phyloP scores from a whole-genome alignment of 1,140 invertebrate genomes.

The Stenopsyche tienmushanensis region DNA sequence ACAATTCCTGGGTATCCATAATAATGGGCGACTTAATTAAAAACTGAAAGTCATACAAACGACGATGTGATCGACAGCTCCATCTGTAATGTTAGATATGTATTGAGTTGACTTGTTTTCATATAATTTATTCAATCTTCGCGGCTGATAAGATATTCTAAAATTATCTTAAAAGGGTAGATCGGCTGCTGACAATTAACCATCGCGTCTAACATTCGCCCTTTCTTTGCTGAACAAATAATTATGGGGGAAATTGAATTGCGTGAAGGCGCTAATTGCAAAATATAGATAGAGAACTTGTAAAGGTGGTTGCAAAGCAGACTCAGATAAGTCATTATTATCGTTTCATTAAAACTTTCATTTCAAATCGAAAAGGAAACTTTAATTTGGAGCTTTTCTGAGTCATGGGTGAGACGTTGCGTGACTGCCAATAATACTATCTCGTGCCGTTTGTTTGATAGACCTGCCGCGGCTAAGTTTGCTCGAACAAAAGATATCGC shows the following conservation, averaged over 20 bases:
- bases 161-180: too few species aligned
- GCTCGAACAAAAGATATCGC: neutral
- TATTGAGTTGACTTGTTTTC: too few species aligned
- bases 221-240: too few species aligned
- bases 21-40: too few species aligned
- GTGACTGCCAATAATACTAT: constrained; percentile 9
- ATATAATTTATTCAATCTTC: too few species aligned
- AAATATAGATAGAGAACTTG: constrained; percentile 4
- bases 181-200: too few species aligned
- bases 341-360: constrained; percentile 33
- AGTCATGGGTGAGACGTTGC: constrained; percentile 5
- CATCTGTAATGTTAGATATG: too few species aligned
- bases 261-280: constrained; percentile 23
- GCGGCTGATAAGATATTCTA: too few species aligned
- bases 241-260: constrained; percentile 8
- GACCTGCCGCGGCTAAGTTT: neutral
- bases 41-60: too few species aligned
- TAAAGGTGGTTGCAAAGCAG: neutral
- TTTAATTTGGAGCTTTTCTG: constrained; percentile 3
- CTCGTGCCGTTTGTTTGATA: neutral
- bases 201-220: too few species aligned
- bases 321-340: constrained; percentile 12
- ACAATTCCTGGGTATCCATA: too few species aligned
- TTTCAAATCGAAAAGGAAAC: constrained; percentile 21
- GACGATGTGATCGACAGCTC: too few species aligned